phyloP scores from a whole-genome alignment of 2,797 vertebrate genomes.

The Leptoclinus maculatus region DNA sequence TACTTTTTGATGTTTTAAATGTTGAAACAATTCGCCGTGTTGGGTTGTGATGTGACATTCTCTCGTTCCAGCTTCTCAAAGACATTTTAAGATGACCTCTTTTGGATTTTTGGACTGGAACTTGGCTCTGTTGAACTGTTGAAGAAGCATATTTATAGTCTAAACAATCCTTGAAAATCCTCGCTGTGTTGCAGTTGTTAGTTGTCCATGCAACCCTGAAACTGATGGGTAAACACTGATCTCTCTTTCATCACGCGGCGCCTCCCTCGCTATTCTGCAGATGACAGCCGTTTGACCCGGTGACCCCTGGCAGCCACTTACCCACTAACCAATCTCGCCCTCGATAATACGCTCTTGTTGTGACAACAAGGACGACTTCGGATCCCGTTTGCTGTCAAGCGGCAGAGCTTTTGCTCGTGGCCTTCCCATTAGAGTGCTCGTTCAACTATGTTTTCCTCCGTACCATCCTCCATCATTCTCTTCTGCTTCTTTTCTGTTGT shows the following conservation, averaged over 20 bases:
- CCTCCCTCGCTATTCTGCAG: background rate
- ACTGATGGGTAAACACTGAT: background rate
- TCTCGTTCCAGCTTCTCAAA: background rate
- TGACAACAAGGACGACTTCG: conserved; percentile 21
- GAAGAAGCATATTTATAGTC: background rate
- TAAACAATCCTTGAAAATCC: no score
- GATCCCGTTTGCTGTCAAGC: conserved; percentile 30
- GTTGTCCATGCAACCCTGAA: background rate
- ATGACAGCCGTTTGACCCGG: conserved; percentile 53
- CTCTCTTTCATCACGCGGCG: conserved; percentile 29
- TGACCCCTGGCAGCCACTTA: conserved; percentile 38
- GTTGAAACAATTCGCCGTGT: background rate
- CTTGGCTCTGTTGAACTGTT: no score
- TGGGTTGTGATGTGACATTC: background rate
- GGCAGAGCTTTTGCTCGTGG: background rate
- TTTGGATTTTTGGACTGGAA: background rate
- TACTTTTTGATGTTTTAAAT: background rate
- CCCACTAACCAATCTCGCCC: conserved; percentile 28
- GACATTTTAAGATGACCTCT: background rate
- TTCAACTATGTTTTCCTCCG: conserved; percentile 37
- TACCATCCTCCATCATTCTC: conserved; percentile 32
- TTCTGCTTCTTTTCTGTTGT: background rate
- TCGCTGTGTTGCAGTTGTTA: background rate
- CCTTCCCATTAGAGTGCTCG: conserved; percentile 50
- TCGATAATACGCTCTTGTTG: conserved; percentile 19